These are phyloP conservation scores for Poecilia gillii DNA, from an alignment of 2,797 vertebrate genomes.

Conservation along the genomic window DNA sequence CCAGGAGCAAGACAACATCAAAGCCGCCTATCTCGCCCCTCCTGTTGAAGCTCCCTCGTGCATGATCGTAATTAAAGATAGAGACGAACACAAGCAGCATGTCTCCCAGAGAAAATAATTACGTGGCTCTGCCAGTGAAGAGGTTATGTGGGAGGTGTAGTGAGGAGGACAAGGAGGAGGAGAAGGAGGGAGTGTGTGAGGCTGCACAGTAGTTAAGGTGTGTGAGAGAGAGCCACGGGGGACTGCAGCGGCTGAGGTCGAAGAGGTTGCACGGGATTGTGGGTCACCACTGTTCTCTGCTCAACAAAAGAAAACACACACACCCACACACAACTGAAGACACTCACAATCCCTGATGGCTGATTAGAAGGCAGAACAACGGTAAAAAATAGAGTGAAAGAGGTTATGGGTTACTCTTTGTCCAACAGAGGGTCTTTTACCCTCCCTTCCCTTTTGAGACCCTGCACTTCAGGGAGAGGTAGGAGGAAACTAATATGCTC, in stretches of 20 bases:
- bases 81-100: constrained; percentile 43
- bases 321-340: constrained; percentile 1
- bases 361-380: constrained; percentile 57
- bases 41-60: constrained; percentile 50
- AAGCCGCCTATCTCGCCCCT: constrained; percentile 48
- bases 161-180: background rate
- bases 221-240: constrained; percentile 39
- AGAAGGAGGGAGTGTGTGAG: background rate
- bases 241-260: constrained; percentile 37
- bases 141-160: constrained; percentile 51
- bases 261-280: constrained; percentile 46
- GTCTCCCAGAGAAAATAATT: constrained; percentile 76
- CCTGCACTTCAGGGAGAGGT: constrained; percentile 16
- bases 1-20: constrained; percentile 55
- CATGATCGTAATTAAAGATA: constrained; percentile 81
- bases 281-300: constrained; percentile 45
- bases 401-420: constrained; percentile 6
- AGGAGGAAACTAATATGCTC: constrained; percentile 12
- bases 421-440: constrained; percentile 14
- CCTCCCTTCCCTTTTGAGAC: constrained; percentile 19
- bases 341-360: constrained; percentile 47
- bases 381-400: constrained; percentile 18
- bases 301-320: constrained; percentile 21
- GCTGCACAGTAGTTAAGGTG: constrained; percentile 35
- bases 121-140: constrained; percentile 49